These are phyloP conservation scores for Diarsia dahlii DNA, from an alignment of 2,888 invertebrate species.

Conservation along the genomic window DNA sequence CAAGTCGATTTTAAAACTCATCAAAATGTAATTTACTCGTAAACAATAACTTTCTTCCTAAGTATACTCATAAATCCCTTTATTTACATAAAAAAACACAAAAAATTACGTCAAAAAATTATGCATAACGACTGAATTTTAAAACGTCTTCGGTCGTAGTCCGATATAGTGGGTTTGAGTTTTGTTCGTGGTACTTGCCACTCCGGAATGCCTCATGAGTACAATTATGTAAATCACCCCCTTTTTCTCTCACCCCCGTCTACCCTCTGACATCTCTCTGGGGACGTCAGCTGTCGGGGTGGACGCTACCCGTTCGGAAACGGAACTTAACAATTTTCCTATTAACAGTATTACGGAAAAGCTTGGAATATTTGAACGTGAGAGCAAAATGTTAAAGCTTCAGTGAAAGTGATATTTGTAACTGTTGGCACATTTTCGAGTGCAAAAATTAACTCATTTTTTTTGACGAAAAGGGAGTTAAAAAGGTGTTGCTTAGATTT, in stretches of 20 bases:
- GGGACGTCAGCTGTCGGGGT: constrained; percentile 40
- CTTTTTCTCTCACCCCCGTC: background rate
- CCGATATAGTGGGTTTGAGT: constrained; percentile 13
- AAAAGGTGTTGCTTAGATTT: too few species aligned
- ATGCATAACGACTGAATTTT: constrained; percentile 52
- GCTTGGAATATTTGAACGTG: background rate
- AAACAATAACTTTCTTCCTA: background rate
- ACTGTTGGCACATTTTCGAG: background rate
- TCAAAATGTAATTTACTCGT: background rate
- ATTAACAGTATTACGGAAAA: constrained; percentile 31
- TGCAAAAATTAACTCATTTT: background rate
- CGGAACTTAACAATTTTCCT: constrained; percentile 26
- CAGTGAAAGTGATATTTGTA: background rate
- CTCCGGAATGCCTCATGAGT: constrained; percentile 51
- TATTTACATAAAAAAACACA: background rate
- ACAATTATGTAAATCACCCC: constrained; percentile 60
- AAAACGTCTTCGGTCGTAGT: constrained; percentile 41
- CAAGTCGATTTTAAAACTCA: background rate
- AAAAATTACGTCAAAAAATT: constrained; percentile 24
- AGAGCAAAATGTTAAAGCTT: background rate
- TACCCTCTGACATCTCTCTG: constrained; percentile 9
- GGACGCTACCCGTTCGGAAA: constrained; percentile 26
- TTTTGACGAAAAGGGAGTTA: background rate
- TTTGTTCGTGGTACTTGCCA: constrained; percentile 29
- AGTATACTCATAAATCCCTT: background rate